Percentiles rank a stretch among this genome's conserved stretches.
Conservation (phyloP, 2,888 invertebrate genomes). For the Nycteola revayana region DNA sequence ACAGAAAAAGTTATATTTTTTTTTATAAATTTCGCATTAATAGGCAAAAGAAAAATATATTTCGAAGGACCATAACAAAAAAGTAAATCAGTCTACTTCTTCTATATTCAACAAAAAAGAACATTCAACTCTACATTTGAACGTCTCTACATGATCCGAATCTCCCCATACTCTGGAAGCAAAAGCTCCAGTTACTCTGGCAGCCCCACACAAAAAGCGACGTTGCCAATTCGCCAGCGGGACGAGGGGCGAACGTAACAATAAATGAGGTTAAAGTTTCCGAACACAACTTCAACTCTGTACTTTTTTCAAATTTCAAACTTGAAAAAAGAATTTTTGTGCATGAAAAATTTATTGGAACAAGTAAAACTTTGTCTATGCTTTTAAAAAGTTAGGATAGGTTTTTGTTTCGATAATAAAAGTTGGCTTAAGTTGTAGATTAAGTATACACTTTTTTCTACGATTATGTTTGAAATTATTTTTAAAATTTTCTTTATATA, state of each 20-base stretch:
- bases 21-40: too few relatives aligned
- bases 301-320: constrained; percentile 47
- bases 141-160: background rate
- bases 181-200: constrained; percentile 52
- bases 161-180: constrained; percentile 38
- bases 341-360: constrained; percentile 19
- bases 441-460: too few relatives aligned
- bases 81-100: too few relatives aligned
- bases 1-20: too few relatives aligned
- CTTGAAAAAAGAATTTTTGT: constrained; percentile 22
- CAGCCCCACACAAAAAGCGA: constrained; percentile 54
- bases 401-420: too few relatives aligned
- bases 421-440: too few relatives aligned
- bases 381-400: background rate
- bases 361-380: background rate
- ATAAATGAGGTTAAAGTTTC: constrained; percentile 79
- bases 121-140: too few relatives aligned
- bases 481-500: too few relatives aligned
- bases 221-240: constrained; percentile 66
- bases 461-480: too few relatives aligned
- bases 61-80: too few relatives aligned
- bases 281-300: constrained; percentile 55
- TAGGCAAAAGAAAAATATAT: too few relatives aligned
- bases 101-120: too few relatives aligned
- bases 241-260: constrained; percentile 52